phyloP scores from a whole-genome alignment of 2,113 vertebrate species.

The Anser brachyrhynchus region DNA sequence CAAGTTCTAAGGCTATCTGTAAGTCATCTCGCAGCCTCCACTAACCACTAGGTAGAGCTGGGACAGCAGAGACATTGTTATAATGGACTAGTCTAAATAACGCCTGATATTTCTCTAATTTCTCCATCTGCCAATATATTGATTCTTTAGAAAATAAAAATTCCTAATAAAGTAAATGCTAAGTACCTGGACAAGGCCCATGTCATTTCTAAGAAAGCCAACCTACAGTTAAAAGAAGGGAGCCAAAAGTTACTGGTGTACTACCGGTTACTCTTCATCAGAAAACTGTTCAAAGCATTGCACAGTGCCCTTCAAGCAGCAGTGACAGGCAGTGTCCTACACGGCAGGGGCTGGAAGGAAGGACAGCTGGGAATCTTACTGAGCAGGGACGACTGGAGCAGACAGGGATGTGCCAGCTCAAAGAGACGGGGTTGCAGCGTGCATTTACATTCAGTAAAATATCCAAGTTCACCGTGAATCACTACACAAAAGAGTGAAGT shows the following conservation, averaged over 20 bases:
- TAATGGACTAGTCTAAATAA: background rate
- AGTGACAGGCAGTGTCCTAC: background rate
- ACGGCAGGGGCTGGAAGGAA: conserved; percentile 1
- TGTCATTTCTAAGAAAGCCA: background rate
- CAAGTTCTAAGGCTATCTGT: background rate
- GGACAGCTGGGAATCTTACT: background rate
- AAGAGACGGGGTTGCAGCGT: background rate
- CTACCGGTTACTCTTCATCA: background rate
- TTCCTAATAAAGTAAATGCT: background rate
- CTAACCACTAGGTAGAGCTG: background rate
- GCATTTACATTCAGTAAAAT: background rate
- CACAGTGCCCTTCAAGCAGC: background rate
- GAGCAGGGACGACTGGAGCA: background rate
- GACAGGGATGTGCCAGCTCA: background rate
- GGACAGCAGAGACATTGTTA: background rate
- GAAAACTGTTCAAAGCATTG: background rate
- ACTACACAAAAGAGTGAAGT: background rate
- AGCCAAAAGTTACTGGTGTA: background rate
- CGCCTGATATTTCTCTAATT: background rate
- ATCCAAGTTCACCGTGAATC: conserved; percentile 15
- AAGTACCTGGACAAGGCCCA: background rate
- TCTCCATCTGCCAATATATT: background rate
- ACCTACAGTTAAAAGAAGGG: background rate
- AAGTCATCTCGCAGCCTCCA: background rate
- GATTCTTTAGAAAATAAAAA: background rate